Percentiles rank a stretch among this genome's conserved stretches.
phyloP scores from a whole-genome alignment of 2,797 vertebrate species.

The Cetoscarus ocellatus region DNA sequence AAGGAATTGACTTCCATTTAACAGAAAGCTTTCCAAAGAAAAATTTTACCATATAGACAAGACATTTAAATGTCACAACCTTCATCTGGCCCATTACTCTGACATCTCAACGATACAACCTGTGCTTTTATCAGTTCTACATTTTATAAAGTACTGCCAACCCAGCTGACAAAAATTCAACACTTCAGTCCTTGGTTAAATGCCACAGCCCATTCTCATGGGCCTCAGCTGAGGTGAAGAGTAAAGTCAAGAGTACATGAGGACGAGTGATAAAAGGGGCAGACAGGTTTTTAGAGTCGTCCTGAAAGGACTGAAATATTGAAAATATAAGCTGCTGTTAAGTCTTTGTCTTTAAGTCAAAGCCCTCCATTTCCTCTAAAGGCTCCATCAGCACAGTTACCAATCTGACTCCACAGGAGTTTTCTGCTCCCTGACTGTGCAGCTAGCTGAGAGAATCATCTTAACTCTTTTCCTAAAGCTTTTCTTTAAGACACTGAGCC shows the following conservation, averaged over 20 bases:
- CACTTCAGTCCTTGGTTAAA: background rate
- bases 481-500: background rate
- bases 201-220: background rate
- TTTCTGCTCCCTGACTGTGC: constrained; percentile 29
- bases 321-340: background rate
- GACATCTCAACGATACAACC: background rate
- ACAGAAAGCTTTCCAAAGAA: too few species aligned
- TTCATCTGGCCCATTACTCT: background rate
- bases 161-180: background rate
- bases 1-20: too few species aligned
- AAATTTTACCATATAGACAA: too few species aligned
- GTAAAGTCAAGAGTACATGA: background rate
- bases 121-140: background rate
- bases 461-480: background rate
- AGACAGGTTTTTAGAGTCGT: constrained; percentile 3
- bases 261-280: background rate
- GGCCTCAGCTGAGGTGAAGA: background rate
- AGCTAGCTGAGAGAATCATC: constrained; percentile 11
- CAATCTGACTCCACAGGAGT: constrained; percentile 32
- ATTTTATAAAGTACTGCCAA: too few species aligned
- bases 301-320: constrained; percentile 12
- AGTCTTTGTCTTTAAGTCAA: constrained; percentile 5
- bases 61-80: too few species aligned
- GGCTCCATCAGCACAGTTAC: constrained; percentile 20
- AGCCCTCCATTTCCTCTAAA: background rate